A percentile compares a stretch with the other conserved stretches of the same genome.
Conservation (phyloP, 2,888 invertebrate species). For the Cylloceria caligata region DNA sequence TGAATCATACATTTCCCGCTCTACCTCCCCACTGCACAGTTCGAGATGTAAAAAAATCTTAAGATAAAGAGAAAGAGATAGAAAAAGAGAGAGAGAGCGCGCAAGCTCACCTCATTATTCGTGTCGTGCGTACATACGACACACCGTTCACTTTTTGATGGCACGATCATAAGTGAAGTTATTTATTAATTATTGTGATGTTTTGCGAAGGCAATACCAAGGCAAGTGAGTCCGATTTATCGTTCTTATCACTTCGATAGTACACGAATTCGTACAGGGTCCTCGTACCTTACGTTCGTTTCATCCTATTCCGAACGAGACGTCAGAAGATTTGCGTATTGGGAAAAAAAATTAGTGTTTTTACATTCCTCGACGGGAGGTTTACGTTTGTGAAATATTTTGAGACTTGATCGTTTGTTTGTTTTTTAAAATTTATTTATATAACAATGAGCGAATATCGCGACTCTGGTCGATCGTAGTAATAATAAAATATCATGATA, state of each 20-base stretch:
- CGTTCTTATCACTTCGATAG: background rate
- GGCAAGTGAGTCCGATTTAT: conserved; percentile 75
- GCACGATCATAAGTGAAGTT: conserved; percentile 80
- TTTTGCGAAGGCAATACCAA: conserved; percentile 82
- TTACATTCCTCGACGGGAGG: background rate
- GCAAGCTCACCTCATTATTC: conserved; percentile 62
- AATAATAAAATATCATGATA: conserved; percentile 13
- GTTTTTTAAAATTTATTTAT: conserved; percentile 21
- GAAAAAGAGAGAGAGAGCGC: conserved; percentile 49
- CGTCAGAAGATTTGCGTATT: conserved; percentile 65
- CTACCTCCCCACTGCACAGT: conserved; percentile 50
- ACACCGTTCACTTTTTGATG: conserved; percentile 72
- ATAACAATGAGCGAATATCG: conserved; percentile 16
- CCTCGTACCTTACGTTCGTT: conserved; percentile 13
- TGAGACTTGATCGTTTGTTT: background rate
- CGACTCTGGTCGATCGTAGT: background rate
- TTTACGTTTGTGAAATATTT: background rate
- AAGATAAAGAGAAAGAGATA: conserved; percentile 30
- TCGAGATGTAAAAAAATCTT: conserved; percentile 42
- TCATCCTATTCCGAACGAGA: conserved; percentile 32
- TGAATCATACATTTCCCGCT: conserved; percentile 35
- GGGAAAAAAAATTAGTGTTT: conserved; percentile 33
- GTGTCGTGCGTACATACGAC: conserved; percentile 57
- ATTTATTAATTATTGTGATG: conserved; percentile 83
- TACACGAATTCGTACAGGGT: background rate